A percentile compares a stretch with the other conserved stretches of the same genome.
These are phyloP conservation scores for Cephus spinipes DNA, from an alignment of 2,888 invertebrate genomes.

Conservation along the genomic window DNA sequence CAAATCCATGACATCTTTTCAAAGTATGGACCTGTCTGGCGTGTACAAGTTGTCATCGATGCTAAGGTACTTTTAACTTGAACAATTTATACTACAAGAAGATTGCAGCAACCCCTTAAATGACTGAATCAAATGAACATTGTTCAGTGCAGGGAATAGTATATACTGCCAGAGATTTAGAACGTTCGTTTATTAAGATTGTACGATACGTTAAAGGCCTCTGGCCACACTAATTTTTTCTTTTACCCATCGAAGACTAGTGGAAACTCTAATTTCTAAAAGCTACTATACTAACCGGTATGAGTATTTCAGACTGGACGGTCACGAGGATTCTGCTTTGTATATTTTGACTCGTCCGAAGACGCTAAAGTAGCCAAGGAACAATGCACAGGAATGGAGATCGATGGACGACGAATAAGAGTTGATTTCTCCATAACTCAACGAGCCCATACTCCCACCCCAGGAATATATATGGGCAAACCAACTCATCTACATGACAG, in stretches of 20 bases:
- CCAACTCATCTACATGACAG: conserved; percentile 75
- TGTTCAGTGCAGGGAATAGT: conserved; percentile 36
- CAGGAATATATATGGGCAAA: conserved; percentile 97
- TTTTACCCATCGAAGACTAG: not conserved
- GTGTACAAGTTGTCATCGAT: conserved; percentile 95
- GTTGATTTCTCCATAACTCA: conserved; percentile 97
- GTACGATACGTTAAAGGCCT: conserved; percentile 60
- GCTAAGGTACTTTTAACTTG: conserved; percentile 77
- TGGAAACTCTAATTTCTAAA: not conserved
- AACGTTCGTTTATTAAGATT: conserved; percentile 51
- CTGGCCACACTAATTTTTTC: conserved; percentile 46
- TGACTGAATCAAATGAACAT: not conserved
- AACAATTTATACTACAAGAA: conserved; percentile 13
- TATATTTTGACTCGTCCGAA: conserved; percentile 88
- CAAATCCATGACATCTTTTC: conserved; percentile 93
- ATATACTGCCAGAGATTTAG: conserved; percentile 58
- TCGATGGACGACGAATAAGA: conserved; percentile 92
- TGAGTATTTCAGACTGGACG: conserved; percentile 80
- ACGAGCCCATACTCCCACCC: conserved; percentile 96
- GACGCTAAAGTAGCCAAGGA: conserved; percentile 96
- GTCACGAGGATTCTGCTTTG: conserved; percentile 96
- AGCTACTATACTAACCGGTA: conserved; percentile 43
- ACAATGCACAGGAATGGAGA: conserved; percentile 92
- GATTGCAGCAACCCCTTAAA: not conserved
- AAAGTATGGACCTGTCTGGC: conserved; percentile 92